Percentiles rank a stretch among this genome's conserved stretches.
Conservation (phyloP, 2,113 vertebrate species). For the Chaetorhynchus papuensis region DNA sequence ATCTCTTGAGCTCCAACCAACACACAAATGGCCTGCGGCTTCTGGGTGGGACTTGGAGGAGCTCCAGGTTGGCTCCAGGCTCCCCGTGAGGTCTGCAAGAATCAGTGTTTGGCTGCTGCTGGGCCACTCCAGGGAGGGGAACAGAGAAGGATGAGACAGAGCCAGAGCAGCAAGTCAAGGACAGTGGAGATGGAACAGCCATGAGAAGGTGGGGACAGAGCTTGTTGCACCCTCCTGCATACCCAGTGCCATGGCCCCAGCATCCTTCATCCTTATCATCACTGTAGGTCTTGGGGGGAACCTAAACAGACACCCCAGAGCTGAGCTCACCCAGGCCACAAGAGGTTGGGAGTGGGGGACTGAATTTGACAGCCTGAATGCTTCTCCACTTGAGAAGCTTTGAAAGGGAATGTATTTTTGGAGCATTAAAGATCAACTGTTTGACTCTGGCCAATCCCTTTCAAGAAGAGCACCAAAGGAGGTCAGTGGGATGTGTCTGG, state of each 20-base stretch:
- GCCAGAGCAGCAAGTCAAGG: background rate
- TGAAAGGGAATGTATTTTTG: slow-evolving; percentile 56
- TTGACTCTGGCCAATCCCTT: background rate
- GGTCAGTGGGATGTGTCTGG: slow-evolving; percentile 57
- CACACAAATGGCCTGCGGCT: background rate
- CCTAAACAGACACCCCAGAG: fast-evolving
- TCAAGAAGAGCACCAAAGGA: slow-evolving; percentile 32
- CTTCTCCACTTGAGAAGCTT: slow-evolving; percentile 9
- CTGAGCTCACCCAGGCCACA: background rate
- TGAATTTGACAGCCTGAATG: background rate
- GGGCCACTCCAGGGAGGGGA: background rate
- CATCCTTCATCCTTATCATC: background rate
- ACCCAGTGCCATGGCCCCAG: fast-evolving
- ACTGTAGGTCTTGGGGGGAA: background rate
- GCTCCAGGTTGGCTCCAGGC: background rate
- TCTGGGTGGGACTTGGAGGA: background rate
- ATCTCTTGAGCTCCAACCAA: background rate
- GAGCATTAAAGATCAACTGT: slow-evolving; percentile 41
- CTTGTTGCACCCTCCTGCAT: background rate
- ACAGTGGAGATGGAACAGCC: background rate
- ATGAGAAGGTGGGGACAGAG: background rate
- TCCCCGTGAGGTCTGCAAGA: background rate
- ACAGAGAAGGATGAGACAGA: background rate
- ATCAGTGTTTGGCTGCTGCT: background rate
- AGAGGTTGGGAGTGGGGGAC: background rate